Evolutionary conservation across 2,113 vertebrate genomes (phyloP).

Genomic region (Zingel zingel): DNA sequence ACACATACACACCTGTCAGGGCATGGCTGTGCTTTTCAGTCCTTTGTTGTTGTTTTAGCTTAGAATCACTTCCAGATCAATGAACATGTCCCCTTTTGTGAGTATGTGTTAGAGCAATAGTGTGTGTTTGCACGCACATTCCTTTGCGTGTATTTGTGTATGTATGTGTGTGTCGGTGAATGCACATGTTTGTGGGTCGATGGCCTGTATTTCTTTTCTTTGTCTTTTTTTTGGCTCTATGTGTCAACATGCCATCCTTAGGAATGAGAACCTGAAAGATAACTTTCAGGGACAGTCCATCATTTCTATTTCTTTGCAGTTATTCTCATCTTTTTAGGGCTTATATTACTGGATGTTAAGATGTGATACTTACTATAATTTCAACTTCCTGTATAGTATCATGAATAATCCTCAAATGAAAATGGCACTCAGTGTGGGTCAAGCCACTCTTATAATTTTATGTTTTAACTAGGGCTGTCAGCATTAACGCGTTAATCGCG

Average conservation of each 20-base stretch:
- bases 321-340: not conserved
- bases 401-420: slow-evolving; percentile 31
- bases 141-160: not conserved
- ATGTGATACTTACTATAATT: slow-evolving; percentile 2
- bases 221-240: not conserved
- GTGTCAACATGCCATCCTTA: slow-evolving; percentile 16
- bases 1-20: slow-evolving; percentile 69
- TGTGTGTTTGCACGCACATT: slow-evolving; percentile 15
- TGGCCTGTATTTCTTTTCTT: slow-evolving; percentile 27
- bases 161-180: slow-evolving; percentile 27
- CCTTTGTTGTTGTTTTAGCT: slow-evolving; percentile 75
- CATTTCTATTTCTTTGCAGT: not conserved
- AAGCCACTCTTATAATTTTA: slow-evolving; percentile 17
- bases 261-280: slow-evolving; percentile 32
- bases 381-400: not conserved
- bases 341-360: slow-evolving; percentile 27
- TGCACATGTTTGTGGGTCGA: slow-evolving; percentile 36
- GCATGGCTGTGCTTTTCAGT: slow-evolving; percentile 66
- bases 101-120: slow-evolving; percentile 44
- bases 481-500: too few relatives aligned
- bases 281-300: slow-evolving; percentile 16
- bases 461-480: too few relatives aligned
- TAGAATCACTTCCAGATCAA: slow-evolving; percentile 78
- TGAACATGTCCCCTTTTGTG: slow-evolving; percentile 72
- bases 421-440: not conserved